Conservation (phyloP, 1,140 invertebrate species). For the Brachionus sp. region DNA sequence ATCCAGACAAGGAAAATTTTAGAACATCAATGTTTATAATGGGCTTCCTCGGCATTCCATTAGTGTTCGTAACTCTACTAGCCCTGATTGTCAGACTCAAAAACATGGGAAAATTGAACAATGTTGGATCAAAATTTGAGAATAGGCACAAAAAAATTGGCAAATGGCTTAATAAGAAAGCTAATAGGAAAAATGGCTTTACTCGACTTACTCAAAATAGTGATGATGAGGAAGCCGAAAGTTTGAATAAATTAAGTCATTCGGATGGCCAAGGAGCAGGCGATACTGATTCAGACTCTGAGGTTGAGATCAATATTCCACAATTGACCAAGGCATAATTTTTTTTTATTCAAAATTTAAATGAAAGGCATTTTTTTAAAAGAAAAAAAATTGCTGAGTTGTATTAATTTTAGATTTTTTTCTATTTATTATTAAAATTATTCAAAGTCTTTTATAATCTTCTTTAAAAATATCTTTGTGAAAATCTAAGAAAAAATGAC, state of each 20-base stretch:
- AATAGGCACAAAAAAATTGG: constrained; percentile 28
- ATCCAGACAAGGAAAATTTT: constrained; percentile 42
- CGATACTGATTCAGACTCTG: constrained; percentile 24
- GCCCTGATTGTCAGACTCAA: constrained; percentile 14
- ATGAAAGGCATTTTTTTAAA: not conserved
- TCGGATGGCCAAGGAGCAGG: not conserved
- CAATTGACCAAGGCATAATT: constrained; percentile 34
- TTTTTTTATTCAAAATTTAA: not conserved
- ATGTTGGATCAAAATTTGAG: constrained; percentile 30
- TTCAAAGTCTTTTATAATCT: not conserved
- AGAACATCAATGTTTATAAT: constrained; percentile 43
- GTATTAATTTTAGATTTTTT: not conserved
- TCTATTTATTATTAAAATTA: not conserved
- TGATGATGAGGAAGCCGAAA: constrained; percentile 41
- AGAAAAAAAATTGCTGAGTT: not conserved
- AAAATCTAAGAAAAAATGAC: not conserved
- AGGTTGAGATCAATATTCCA: constrained; percentile 42
- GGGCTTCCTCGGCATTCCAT: constrained; percentile 2
- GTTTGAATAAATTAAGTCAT: constrained; percentile 30
- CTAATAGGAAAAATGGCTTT: constrained; percentile 30
- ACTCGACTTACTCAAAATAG: constrained; percentile 30
- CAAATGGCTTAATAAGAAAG: constrained; percentile 22
- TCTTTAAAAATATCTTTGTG: not conserved
- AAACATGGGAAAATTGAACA: constrained; percentile 35
- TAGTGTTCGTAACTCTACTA: not conserved